phyloP scores from a whole-genome alignment of 2,888 invertebrate species.

The Phyto melanocephala region DNA sequence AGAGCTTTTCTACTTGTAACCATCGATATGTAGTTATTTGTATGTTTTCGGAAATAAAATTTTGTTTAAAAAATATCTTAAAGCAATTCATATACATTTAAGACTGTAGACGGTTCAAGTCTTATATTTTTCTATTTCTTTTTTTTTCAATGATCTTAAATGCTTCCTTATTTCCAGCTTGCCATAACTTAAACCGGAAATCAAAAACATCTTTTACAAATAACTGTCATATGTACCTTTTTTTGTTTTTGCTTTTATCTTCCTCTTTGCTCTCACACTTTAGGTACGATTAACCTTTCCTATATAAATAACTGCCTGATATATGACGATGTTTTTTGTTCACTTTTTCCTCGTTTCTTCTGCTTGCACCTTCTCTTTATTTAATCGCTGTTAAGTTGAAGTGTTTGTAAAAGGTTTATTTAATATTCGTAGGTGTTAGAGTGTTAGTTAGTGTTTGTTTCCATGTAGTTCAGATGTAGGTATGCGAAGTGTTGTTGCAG shows the following conservation, averaged over 20 bases:
- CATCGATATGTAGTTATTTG: too few relatives aligned
- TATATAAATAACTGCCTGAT: background rate
- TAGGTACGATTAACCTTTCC: background rate
- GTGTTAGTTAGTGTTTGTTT: slow-evolving; percentile 20
- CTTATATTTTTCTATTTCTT: background rate
- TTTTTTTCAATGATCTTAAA: background rate
- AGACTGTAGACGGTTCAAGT: too few relatives aligned
- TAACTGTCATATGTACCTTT: background rate
- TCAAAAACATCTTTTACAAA: slow-evolving; percentile 29
- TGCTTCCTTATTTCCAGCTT: background rate
- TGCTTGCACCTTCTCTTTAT: background rate
- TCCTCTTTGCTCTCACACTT: background rate
- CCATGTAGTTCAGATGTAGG: background rate
- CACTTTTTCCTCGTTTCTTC: background rate
- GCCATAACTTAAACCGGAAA: slow-evolving; percentile 19
- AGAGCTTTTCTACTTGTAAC: too few relatives aligned
- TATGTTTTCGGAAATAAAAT: too few relatives aligned
- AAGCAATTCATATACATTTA: too few relatives aligned
- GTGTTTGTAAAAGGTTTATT: slow-evolving; percentile 39
- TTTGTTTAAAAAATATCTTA: too few relatives aligned
- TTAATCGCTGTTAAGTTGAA: slow-evolving; percentile 21
- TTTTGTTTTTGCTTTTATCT: too few relatives aligned
- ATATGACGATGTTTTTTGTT: slow-evolving; percentile 9
- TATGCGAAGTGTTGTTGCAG: background rate
- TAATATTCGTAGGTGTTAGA: background rate